These are phyloP conservation scores for Ceyx melanurus DNA, from an alignment of 2,113 vertebrate genomes.

Conservation along the genomic window DNA sequence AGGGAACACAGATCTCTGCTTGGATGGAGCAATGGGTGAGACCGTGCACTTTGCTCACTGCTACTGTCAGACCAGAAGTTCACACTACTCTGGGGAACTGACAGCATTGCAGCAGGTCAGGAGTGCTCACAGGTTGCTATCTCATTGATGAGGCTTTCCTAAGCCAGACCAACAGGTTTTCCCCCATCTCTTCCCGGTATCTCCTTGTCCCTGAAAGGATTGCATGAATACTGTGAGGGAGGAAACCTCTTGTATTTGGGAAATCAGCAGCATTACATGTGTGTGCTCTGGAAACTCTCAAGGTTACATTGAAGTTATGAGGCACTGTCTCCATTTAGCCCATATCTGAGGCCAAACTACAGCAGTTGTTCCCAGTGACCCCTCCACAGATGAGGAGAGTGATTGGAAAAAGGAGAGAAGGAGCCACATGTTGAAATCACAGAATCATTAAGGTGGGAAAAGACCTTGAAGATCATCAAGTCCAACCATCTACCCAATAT, in stretches of 20 bases:
- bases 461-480: no score
- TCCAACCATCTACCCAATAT: no score
- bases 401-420: neutral
- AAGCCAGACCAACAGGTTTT: neutral
- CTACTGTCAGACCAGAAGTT: neutral
- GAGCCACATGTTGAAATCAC: neutral
- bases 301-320: neutral
- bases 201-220: neutral
- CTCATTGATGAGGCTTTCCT: neutral
- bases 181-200: neutral
- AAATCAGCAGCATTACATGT: neutral
- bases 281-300: neutral
- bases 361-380: neutral
- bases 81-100: neutral
- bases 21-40: neutral
- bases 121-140: neutral
- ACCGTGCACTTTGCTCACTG: neutral
- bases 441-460: no score
- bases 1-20: neutral
- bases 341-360: neutral
- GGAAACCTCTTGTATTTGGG: neutral
- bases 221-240: neutral
- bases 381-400: neutral
- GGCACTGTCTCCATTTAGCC: no score
- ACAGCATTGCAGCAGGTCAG: neutral